Conservation (phyloP, 2,797 vertebrate genomes). For the Lerista edwardsae region DNA sequence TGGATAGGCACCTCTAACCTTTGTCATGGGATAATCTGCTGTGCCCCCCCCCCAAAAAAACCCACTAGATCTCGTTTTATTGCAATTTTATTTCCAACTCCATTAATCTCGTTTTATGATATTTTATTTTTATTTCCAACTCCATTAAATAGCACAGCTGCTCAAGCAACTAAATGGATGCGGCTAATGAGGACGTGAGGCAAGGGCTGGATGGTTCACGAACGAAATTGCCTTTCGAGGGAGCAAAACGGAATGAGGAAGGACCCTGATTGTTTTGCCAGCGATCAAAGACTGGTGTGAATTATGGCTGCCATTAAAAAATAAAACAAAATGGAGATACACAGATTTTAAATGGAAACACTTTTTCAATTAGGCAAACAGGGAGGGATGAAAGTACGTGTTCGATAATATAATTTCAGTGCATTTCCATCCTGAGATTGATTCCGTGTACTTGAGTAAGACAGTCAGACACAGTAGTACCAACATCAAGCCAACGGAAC, state of each 20-base stretch:
- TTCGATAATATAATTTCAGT: background rate
- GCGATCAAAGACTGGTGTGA: conserved; percentile 60
- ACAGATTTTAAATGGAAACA: conserved; percentile 44
- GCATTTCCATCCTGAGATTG: background rate
- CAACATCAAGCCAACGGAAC: no score
- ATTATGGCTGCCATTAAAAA: conserved; percentile 56
- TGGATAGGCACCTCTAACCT: background rate
- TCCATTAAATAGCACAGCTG: conserved; percentile 47
- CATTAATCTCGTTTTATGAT: background rate
- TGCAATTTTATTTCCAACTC: conserved; percentile 30
- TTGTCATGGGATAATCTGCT: background rate
- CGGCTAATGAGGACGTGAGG: conserved; percentile 47
- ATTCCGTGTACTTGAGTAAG: background rate
- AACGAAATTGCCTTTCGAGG: conserved; percentile 52
- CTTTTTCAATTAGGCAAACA: conserved; percentile 59
- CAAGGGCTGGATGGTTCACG: conserved; percentile 49
- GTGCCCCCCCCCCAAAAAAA: background rate
- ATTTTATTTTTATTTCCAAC: conserved; percentile 44
- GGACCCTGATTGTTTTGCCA: conserved; percentile 57
- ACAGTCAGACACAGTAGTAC: background rate
- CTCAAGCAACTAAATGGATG: conserved; percentile 58
- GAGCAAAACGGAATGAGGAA: conserved; percentile 54
- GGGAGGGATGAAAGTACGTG: background rate
- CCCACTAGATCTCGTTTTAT: background rate
- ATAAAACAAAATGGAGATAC: conserved; percentile 46